Conservation (phyloP, 2,888 invertebrate genomes). For the Drosophila anomalipes region DNA sequence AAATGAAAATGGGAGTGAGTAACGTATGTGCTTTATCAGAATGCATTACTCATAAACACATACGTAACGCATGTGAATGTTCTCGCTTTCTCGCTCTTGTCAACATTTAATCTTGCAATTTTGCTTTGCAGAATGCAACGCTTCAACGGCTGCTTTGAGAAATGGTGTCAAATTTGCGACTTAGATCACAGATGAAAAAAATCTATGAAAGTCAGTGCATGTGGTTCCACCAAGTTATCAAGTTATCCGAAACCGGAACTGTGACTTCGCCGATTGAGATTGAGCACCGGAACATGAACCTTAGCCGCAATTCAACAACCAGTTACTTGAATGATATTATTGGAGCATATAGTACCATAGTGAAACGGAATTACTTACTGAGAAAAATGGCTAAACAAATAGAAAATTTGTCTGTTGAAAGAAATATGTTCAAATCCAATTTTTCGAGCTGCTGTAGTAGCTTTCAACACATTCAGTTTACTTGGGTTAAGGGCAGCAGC, state of each 20-base stretch:
- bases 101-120: slow-evolving; percentile 11
- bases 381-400: not conserved
- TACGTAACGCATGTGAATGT: not conserved
- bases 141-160: not conserved
- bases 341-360: not conserved
- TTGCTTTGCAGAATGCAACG: not conserved
- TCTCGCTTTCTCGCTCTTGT: not conserved
- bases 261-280: not conserved
- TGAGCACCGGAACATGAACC: not conserved
- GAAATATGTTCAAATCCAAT: not conserved
- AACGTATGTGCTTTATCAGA: not conserved
- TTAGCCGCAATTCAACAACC: not conserved
- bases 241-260: not conserved
- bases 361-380: not conserved
- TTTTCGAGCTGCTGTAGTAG: not conserved
- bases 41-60: not conserved
- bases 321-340: not conserved
- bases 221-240: not conserved
- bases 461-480: not conserved
- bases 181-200: not conserved
- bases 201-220: not conserved
- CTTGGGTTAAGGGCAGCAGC: slow-evolving; percentile 5
- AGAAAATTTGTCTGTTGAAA: not conserved
- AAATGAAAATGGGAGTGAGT: slow-evolving; percentile 1
- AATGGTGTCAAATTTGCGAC: not conserved